Evolutionary conservation across 1,140 invertebrate species (phyloP), one percentile per base, ranked within the genome.

Genomic region (Philotrypesis tridentata): DNA sequence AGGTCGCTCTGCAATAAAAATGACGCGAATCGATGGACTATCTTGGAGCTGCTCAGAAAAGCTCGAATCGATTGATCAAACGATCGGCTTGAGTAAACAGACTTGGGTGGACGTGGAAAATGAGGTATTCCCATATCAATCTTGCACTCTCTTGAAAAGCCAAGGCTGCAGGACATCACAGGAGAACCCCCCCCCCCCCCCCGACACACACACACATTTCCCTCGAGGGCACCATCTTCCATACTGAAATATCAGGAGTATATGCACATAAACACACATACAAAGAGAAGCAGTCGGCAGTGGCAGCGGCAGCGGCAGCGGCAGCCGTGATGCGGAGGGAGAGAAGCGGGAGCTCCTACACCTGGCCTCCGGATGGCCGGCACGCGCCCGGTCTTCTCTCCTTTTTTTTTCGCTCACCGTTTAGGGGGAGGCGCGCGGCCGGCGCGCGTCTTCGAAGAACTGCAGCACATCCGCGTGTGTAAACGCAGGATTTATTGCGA

Each of bases 311-410:
- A 55, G 48, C 48, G 7, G 82, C 77, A 72, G 79, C n/a, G 82
- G 84, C 82, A 79, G 75, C 55, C 73, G 61, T 63, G 65, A 55
- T 55, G 21, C 48, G 48, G n/a, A n/a, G 48, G 48, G 48, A 55
- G 48, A 70, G 75, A 72, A 75, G 79, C 73, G 82, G 61, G 60
- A 75, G 63, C 79, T 83, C 63, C 61, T 78, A 77, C 80, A 84
- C 81, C 82, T 84, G 75, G 80, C 85, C 81, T 77, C 75, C 82
- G 74, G 72, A 84, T 72, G 72, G 75, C 73, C 40, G 73, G 68
- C 21, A 75, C 72, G 84, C 75, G 43, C 68, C 79, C 60, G 9
- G 21, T 78, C 9, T 43, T 67, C 65, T 65, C 29, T 29, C 37
- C 70, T n/a, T 29, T 29, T 29, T 65, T 67, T 31, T 67, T 31